Evolutionary conservation across 2,113 vertebrate species (phyloP), one percentile per base, ranked within the genome.

Genomic region (Malurus elegans): DNA sequence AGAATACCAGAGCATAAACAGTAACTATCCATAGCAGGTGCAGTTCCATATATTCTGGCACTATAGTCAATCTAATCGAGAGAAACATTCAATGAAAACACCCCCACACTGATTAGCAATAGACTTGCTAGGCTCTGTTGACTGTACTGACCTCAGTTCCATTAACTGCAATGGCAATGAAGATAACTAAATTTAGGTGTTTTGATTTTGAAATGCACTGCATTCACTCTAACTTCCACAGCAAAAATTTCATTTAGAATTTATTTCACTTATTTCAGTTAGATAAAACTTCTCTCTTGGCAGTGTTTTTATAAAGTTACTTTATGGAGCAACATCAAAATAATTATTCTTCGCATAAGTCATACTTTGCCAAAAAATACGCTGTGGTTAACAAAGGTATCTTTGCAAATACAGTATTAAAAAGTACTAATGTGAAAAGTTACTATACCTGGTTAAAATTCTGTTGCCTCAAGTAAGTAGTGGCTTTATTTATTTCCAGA

Each of bases 401-500:
- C 11, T 50, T 25, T 80, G 18, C 14, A 60, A 90, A 78, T 56
- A 70, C 8, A 45, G 14, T 42, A 56, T 31, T 78, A n/a, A 72
- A 78, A 95, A 73, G 19, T 28, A 81, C 21, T 31, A 29, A 75
- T 5, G n/a, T 51, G n/a, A 73, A 50, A 50, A 61, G 71, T 84
- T 78, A 97, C 94, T 84, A 42, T 98, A 99, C 99, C 98, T 99
- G 99, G 78, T 98, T 99, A 95, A 99, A 99, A 95, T 99, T 98
- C 94, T 98, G 98, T 94, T 99, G 99, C 95, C 98, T 98, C 83
- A 99, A 97, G 92, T 99, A 99, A n/a, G 99, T 99, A 95, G 99
- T 99, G 76, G 99, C 99, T 98, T 99, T 99, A 97, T 99, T 99
- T 95, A 99, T 99, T 97, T 99, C 99, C 88, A 99, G 96, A 74